A percentile compares a stretch with the other conserved stretches of the same genome.
These are phyloP conservation scores for Rhombomys opimus DNA, from an alignment of 2,113 vertebrate genomes.

Conservation along the genomic window DNA sequence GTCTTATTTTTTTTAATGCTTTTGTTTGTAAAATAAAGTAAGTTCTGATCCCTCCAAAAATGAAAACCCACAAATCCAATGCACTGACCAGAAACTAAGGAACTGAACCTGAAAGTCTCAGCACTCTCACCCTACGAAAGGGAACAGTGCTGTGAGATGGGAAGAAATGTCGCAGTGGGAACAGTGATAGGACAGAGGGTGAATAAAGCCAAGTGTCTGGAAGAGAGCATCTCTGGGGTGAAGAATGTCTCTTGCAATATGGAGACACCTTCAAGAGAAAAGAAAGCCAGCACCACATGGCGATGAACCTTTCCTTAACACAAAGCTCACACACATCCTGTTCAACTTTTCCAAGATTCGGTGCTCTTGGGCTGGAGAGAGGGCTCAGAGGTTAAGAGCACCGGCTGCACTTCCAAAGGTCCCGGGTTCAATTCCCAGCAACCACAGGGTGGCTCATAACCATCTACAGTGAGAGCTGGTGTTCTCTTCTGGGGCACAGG, in stretches of 20 bases:
- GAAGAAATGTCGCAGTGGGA: neutral
- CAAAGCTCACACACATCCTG: neutral
- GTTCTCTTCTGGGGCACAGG: too few relatives aligned
- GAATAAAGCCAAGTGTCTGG: neutral
- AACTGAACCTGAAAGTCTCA: neutral
- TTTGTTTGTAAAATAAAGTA: neutral
- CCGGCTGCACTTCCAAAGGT: too few relatives aligned
- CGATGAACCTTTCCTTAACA: neutral
- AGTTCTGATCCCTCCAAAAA: neutral
- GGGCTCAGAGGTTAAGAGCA: too few relatives aligned
- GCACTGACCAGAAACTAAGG: neutral
- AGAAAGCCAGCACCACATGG: neutral
- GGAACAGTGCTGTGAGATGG: neutral
- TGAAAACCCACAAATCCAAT: neutral
- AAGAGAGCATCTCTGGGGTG: neutral
- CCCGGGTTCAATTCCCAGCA: too few relatives aligned
- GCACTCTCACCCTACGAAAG: constrained; percentile 15
- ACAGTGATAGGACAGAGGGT: neutral
- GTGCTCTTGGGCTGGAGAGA: too few relatives aligned
- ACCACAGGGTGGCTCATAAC: too few relatives aligned
- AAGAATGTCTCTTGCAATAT: neutral
- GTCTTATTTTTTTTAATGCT: neutral
- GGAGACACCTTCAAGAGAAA: neutral
- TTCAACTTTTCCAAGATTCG: neutral
- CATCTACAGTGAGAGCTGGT: too few relatives aligned